phyloP scores from a whole-genome alignment of 2,113 vertebrate genomes.

The Oryzias woworae region DNA sequence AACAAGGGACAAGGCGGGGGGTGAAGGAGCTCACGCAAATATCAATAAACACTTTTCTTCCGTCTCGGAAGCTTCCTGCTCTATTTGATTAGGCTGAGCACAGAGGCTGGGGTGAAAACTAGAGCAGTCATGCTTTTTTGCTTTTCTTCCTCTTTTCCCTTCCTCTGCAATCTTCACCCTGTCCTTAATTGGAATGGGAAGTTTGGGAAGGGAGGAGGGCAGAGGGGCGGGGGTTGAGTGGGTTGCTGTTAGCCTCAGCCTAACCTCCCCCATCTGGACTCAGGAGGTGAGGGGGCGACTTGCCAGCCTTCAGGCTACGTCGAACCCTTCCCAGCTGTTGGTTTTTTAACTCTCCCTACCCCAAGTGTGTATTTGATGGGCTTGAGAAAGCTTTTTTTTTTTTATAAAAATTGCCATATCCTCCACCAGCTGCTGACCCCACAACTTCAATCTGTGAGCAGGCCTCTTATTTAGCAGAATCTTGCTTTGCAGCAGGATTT shows the following conservation, averaged over 20 bases:
- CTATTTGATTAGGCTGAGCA: constrained; percentile 95
- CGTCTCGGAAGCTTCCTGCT: constrained; percentile 94
- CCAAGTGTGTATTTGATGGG: constrained; percentile 83
- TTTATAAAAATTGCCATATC: constrained; percentile 99
- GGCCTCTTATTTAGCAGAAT: constrained; percentile 83
- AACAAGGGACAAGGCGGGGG: constrained; percentile 50
- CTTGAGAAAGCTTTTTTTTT: constrained; percentile 90
- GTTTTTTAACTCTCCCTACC: constrained; percentile 75
- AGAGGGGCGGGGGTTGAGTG: constrained; percentile 86
- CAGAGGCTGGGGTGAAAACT: constrained; percentile 81
- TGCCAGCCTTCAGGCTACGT: constrained; percentile 99
- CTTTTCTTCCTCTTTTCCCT: constrained; percentile 92
- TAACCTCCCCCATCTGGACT: constrained; percentile 99
- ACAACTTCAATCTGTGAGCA: constrained; percentile 82
- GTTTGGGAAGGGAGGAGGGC: constrained; percentile 94
- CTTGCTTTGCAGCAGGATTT: constrained; percentile 55
- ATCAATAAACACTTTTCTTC: constrained; percentile 95
- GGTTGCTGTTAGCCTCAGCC: constrained; percentile 89
- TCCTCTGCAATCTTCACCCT: constrained; percentile 87
- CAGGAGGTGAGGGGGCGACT: constrained; percentile 82
- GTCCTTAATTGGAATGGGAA: constrained; percentile 98
- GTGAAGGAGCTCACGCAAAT: constrained; percentile 79
- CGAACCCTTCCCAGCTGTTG: constrained; percentile 99
- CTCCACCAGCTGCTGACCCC: constrained; percentile 99
- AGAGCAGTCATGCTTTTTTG: constrained; percentile 95